phyloP scores from a whole-genome alignment of 2,888 invertebrate genomes.

The Escarpia spicata region DNA sequence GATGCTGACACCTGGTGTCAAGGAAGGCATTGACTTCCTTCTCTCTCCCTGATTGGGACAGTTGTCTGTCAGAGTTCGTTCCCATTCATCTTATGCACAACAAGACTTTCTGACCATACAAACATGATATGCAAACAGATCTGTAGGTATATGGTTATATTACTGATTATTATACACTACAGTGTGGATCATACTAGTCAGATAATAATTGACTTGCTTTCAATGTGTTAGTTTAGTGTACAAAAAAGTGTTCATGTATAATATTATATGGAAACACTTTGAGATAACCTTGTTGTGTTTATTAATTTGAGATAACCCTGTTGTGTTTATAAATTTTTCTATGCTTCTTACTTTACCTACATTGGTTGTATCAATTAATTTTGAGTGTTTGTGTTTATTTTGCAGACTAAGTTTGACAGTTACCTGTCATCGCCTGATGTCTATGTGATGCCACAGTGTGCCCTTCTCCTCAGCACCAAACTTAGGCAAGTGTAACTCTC shows the following conservation, averaged over 20 bases:
- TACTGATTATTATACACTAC: background rate
- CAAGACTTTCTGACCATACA: slow-evolving; percentile 22
- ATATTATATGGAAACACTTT: background rate
- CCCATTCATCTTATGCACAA: background rate
- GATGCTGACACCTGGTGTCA: too few relatives aligned
- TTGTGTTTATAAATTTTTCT: background rate
- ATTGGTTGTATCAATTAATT: background rate
- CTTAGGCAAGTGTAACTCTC: slow-evolving; percentile 55
- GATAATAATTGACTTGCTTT: background rate
- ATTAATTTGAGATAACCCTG: background rate
- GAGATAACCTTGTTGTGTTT: background rate
- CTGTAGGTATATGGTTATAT: background rate
- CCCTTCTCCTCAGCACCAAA: slow-evolving; percentile 81
- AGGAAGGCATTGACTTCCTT: too few relatives aligned
- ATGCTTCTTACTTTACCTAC: background rate
- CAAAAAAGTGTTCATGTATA: too few relatives aligned
- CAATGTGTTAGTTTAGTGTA: background rate
- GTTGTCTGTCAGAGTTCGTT: too few relatives aligned
- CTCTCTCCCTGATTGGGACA: too few relatives aligned
- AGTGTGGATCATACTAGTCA: background rate
- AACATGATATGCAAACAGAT: background rate
- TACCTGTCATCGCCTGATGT: slow-evolving; percentile 86
- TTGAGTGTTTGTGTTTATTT: slow-evolving; percentile 40
- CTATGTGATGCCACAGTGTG: slow-evolving; percentile 85
- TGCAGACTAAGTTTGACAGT: slow-evolving; percentile 85